Conservation (phyloP, 1,140 invertebrate species). For the Neodiprion fabricii region DNA sequence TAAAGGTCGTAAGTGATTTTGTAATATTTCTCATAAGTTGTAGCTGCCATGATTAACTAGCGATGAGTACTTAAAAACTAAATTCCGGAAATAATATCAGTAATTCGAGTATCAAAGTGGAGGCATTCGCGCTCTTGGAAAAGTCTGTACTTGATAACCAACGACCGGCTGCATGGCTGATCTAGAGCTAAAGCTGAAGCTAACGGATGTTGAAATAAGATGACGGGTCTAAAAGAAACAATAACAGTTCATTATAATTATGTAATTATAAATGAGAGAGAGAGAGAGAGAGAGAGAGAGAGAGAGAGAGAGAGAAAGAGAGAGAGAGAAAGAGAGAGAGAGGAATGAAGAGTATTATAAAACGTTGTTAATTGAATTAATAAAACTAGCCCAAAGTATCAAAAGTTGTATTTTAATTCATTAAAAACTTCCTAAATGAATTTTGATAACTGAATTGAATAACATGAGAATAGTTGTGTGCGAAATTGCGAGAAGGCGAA, state of each 20-base stretch:
- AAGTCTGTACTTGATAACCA: slow-evolving; percentile 21
- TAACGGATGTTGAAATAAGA: slow-evolving; percentile 19
- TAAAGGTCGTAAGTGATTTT: slow-evolving; percentile 54
- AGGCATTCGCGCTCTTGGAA: slow-evolving; percentile 31
- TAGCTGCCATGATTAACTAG: slow-evolving; percentile 55
- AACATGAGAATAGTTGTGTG: background rate
- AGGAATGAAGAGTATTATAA: slow-evolving; percentile 62
- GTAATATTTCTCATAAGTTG: slow-evolving; percentile 60
- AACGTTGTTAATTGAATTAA: slow-evolving; percentile 64
- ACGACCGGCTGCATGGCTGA: slow-evolving; percentile 29
- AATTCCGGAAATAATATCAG: slow-evolving; percentile 42
- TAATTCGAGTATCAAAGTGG: slow-evolving; percentile 41
- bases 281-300: too few species aligned
- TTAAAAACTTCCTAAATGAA: slow-evolving; percentile 2
- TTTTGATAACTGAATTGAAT: background rate
- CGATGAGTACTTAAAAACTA: slow-evolving; percentile 17
- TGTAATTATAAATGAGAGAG: slow-evolving; percentile 62
- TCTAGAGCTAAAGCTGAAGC: slow-evolving; percentile 21
- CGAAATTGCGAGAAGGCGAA: too few species aligned
- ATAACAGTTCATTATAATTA: slow-evolving; percentile 62
- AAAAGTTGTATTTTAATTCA: slow-evolving; percentile 16
- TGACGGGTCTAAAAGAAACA: slow-evolving; percentile 61
- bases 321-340: background rate
- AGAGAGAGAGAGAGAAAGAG: slow-evolving; percentile 15
- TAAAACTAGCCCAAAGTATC: slow-evolving; percentile 62